Conservation (phyloP, 2,888 invertebrate species). For the Caenorhabditis afra region DNA sequence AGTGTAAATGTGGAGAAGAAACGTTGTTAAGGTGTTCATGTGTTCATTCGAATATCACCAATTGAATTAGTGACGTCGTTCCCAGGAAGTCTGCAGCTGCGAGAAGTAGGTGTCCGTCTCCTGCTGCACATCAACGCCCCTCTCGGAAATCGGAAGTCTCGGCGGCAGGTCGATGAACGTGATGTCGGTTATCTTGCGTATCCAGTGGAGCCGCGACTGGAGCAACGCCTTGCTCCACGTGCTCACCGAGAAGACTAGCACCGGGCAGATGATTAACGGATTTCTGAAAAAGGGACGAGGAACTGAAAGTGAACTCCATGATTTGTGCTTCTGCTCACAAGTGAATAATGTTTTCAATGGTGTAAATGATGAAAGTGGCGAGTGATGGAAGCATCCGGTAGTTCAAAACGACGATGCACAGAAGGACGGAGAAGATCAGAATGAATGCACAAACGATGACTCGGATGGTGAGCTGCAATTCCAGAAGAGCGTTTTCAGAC, state of each 20-base stretch:
- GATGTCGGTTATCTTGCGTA: constrained; percentile 16
- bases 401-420: constrained; percentile 1
- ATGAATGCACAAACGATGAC: constrained; percentile 20
- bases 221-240: constrained; percentile 24
- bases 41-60: too few species aligned
- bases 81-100: constrained; percentile 31
- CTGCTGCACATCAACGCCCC: constrained; percentile 1
- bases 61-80: neutral
- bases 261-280: constrained; percentile 33
- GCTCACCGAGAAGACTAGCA: constrained; percentile 20
- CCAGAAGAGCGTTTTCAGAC: too few species aligned
- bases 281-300: constrained; percentile 12
- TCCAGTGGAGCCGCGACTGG: neutral
- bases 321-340: constrained; percentile 8
- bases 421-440: constrained; percentile 6
- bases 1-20: too few species aligned
- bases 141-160: too few species aligned
- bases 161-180: constrained; percentile 3
- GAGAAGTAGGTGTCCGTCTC: constrained; percentile 35
- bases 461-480: constrained; percentile 20
- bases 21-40: too few species aligned
- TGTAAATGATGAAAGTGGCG: constrained; percentile 11
- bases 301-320: too few species aligned
- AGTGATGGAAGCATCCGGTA: constrained; percentile 21
- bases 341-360: constrained; percentile 24